These are phyloP conservation scores for Gadus macrocephalus DNA, from an alignment of 2,113 vertebrate species.

Conservation along the genomic window DNA sequence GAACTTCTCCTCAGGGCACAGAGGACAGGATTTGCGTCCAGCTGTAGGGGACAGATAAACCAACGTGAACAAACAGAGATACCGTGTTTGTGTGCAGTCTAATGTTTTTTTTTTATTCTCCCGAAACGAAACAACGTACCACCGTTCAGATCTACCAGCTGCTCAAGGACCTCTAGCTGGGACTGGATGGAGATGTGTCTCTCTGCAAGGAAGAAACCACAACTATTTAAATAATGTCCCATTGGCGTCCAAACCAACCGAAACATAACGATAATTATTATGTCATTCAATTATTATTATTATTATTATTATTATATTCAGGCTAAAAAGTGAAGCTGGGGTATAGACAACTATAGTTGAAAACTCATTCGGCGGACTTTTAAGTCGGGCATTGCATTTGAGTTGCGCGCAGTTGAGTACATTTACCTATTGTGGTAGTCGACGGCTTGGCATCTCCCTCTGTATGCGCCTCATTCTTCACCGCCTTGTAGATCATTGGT, in stretches of 20 bases:
- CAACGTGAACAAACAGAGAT: background rate
- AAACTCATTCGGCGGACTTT: too few relatives aligned
- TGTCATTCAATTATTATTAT: background rate
- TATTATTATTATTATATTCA: too few relatives aligned
- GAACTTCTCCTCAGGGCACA: constrained; percentile 92
- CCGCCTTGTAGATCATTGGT: background rate
- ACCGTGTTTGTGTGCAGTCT: background rate
- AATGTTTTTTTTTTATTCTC: background rate
- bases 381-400: too few relatives aligned
- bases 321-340: too few relatives aligned
- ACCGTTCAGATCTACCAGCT: constrained; percentile 78
- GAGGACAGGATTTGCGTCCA: constrained; percentile 83
- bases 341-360: too few relatives aligned
- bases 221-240: background rate
- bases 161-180: constrained; percentile 82
- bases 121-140: constrained; percentile 54
- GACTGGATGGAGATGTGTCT: constrained; percentile 92
- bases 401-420: too few relatives aligned
- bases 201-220: constrained; percentile 69
- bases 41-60: constrained; percentile 65
- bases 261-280: background rate
- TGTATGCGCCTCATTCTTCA: constrained; percentile 15
- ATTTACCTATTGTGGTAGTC: constrained; percentile 14
- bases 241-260: too few relatives aligned
- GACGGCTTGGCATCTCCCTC: constrained; percentile 48